These are phyloP conservation scores for Spinus pinus DNA, from an alignment of 2,797 vertebrate species.

Conservation along the genomic window DNA sequence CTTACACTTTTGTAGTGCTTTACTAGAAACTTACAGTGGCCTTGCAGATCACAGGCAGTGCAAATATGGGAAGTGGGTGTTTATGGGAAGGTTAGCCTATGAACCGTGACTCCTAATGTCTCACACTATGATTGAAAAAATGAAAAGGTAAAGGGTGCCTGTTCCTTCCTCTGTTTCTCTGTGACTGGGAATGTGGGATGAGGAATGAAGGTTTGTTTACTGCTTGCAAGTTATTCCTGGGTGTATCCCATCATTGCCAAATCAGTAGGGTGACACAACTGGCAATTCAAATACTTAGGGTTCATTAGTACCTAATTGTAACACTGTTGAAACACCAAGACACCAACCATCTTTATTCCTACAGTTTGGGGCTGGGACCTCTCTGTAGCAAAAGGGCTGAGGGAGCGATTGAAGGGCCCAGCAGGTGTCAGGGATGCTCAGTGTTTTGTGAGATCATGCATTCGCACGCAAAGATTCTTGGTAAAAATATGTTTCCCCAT, in stretches of 20 bases:
- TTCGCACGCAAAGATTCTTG: neutral
- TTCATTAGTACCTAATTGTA: neutral
- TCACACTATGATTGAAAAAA: neutral
- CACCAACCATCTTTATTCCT: neutral
- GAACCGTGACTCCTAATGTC: neutral
- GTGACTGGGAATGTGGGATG: neutral
- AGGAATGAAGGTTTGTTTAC: neutral
- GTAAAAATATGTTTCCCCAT: conserved; percentile 35
- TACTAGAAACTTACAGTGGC: neutral
- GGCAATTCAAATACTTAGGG: neutral
- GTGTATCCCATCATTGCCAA: neutral
- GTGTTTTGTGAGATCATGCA: neutral
- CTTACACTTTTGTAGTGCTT: neutral
- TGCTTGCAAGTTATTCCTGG: neutral
- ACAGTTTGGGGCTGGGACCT: neutral
- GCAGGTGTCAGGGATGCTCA: conserved; percentile 36
- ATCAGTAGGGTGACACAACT: neutral
- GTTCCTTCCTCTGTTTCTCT: neutral
- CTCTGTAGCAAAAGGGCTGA: neutral
- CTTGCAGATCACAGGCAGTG: neutral
- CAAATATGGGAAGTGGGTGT: neutral
- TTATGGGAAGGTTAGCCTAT: neutral
- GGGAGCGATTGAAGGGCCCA: neutral
- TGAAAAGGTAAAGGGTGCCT: neutral
- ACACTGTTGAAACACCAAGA: neutral